Evolutionary conservation across 1,140 invertebrate genomes (phyloP).

Genomic region (Drosophila kanapiae): DNA sequence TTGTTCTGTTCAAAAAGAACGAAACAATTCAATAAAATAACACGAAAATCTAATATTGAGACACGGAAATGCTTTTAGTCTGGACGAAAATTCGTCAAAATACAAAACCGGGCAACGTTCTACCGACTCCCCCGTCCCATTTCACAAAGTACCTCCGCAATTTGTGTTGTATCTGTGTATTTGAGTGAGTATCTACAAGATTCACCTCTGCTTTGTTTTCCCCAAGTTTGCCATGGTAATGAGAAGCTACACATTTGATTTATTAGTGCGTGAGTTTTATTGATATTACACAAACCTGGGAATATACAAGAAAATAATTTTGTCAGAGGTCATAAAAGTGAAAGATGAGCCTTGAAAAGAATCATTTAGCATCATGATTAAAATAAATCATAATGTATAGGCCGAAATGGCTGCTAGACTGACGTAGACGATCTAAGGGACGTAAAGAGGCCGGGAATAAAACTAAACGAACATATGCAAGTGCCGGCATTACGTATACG

Average conservation of each 20-base stretch:
- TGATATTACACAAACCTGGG: slow-evolving; percentile 47
- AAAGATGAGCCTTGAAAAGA: slow-evolving; percentile 66
- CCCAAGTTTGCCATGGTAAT: slow-evolving; percentile 20
- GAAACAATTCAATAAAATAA: slow-evolving; percentile 66
- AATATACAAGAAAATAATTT: slow-evolving; percentile 66
- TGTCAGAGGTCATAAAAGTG: slow-evolving; percentile 63
- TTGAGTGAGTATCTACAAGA: slow-evolving; percentile 14
- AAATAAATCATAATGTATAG: slow-evolving; percentile 80
- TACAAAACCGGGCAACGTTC: slow-evolving; percentile 25
- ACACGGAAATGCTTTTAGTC: slow-evolving; percentile 79
- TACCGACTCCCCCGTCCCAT: no score
- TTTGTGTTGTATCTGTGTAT: slow-evolving; percentile 15
- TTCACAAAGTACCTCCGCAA: background rate
- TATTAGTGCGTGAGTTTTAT: slow-evolving; percentile 40
- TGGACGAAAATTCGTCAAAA: slow-evolving; percentile 40
- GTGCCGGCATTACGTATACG: slow-evolving; percentile 71
- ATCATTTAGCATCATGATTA: slow-evolving; percentile 84
- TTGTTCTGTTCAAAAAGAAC: slow-evolving; percentile 42
- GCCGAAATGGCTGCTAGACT: background rate
- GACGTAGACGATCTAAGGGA: background rate
- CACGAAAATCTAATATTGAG: slow-evolving; percentile 62
- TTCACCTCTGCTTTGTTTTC: slow-evolving; percentile 22
- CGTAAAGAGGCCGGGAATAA: slow-evolving; percentile 17
- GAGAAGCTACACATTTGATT: slow-evolving; percentile 30
- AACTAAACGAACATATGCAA: slow-evolving; percentile 48